Conservation (phyloP, 30 jellyfish, hydroid and myxozoan species). For the Pelagia noctiluca region DNA sequence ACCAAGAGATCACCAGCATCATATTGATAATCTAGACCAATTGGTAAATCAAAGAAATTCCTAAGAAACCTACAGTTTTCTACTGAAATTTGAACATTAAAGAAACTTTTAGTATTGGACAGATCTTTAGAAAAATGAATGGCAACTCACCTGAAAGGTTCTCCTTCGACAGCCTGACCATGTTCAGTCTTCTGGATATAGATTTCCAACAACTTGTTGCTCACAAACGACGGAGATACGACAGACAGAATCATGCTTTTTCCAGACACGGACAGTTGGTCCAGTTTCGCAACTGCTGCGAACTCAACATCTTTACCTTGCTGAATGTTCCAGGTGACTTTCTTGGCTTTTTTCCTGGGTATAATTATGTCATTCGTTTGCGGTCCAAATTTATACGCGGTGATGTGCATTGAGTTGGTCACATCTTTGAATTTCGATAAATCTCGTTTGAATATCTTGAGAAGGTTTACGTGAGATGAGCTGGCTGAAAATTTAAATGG, state of each 20-base stretch:
- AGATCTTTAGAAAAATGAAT: too few species aligned
- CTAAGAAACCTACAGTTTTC: too few species aligned
- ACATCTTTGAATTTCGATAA: slow-evolving; percentile 43
- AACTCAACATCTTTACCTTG: slow-evolving; percentile 9
- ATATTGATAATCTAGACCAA: too few species aligned
- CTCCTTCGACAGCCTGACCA: slow-evolving; percentile 22
- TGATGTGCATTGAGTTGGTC: background rate
- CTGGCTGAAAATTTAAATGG: background rate
- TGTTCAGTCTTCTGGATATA: slow-evolving; percentile 1
- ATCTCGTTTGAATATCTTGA: background rate
- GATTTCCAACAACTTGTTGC: slow-evolving; percentile 33
- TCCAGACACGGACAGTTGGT: slow-evolving; percentile 8
- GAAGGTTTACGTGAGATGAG: background rate
- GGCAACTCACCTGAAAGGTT: slow-evolving; percentile 3
- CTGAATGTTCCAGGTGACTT: slow-evolving; percentile 4
- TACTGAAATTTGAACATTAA: too few species aligned
- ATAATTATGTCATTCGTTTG: slow-evolving; percentile 7
- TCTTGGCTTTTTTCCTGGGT: slow-evolving; percentile 15
- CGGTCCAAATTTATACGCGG: slow-evolving; percentile 38
- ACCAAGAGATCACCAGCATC: too few species aligned
- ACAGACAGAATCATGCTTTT: slow-evolving; percentile 27
- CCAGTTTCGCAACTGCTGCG: slow-evolving; percentile 14
- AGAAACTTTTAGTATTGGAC: too few species aligned
- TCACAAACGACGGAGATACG: background rate
- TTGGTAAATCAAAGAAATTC: background rate